Evolutionary conservation across 2,888 invertebrate genomes (phyloP).

Genomic region (Sesia apiformis): DNA sequence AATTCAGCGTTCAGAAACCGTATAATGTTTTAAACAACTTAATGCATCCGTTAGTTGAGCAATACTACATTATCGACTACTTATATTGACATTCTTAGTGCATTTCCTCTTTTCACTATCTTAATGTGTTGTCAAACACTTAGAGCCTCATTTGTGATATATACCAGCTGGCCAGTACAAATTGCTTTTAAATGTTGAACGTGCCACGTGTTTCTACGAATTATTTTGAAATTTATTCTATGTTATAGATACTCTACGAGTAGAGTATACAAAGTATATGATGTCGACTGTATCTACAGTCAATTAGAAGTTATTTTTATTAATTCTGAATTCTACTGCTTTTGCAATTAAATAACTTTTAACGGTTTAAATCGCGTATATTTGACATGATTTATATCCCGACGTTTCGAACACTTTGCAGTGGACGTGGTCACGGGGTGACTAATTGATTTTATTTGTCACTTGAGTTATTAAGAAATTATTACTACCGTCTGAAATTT

Average conservation of each 20-base stretch:
- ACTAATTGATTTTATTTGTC: too few relatives aligned
- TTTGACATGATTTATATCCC: too few relatives aligned
- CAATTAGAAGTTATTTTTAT: too few relatives aligned
- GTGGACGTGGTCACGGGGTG: too few relatives aligned
- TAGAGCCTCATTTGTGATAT: constrained; percentile 20
- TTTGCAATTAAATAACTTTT: too few relatives aligned
- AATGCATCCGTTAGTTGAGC: constrained; percentile 26
- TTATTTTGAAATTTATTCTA: neutral
- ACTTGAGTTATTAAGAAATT: too few relatives aligned
- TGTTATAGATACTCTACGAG: neutral
- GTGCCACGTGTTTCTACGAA: constrained; percentile 1
- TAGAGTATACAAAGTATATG: too few relatives aligned
- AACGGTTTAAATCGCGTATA: too few relatives aligned
- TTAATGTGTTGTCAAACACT: constrained; percentile 20
- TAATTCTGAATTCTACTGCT: too few relatives aligned
- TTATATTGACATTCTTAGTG: constrained; percentile 40
- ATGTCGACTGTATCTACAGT: too few relatives aligned
- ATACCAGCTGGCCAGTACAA: constrained; percentile 26
- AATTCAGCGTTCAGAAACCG: constrained; percentile 19
- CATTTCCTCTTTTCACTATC: constrained; percentile 30
- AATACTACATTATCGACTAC: constrained; percentile 7
- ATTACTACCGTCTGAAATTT: too few relatives aligned
- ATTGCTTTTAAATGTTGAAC: constrained; percentile 29
- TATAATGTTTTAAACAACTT: constrained; percentile 24
- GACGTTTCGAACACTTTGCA: too few relatives aligned